Base-by-base conservation (phyloP, 1,140 invertebrate genomes). In the Achatina immaculata region DNA sequence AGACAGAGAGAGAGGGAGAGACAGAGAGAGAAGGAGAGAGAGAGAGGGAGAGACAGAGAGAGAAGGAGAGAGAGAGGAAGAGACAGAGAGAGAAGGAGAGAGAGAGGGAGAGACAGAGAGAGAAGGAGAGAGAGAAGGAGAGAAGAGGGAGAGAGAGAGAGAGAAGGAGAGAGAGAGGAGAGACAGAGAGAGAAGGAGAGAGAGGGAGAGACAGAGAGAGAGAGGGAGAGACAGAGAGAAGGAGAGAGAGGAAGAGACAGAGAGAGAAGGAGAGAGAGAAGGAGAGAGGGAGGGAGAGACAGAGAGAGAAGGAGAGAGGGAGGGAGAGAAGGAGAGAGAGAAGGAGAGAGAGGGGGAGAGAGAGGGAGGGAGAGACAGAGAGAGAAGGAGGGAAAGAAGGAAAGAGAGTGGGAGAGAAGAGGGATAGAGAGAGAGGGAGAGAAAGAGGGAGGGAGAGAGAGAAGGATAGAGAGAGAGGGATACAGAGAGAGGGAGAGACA, bases 21-120 rank as follows among this genome's bases (percentile, higher is more conserved):
- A 62, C 31, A 34, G 55, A 36, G n/a, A 62, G 55, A 62, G 28
- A 62, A 31, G 24, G 48, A 45, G 31, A 38, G 75, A 40, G 75
- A 40, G 48, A 62, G 28, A 40, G 31, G 36, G 48, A 77, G 75
- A 58, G 48, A 58, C 24, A 77, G 45, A 65, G 21, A 65, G 75
- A 77, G 75, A 48, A 34, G 36, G 11, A 72, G 69, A 72, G 11
- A 72, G 19, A 72, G 11, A 72, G 6, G 36, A 16, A 72, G 69
- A 36, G 31, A 72, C 24, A 72, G 24, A 72, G 19, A 72, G 6
- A 34, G 19, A 42, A 6, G 36, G 69, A 72, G 6, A 38, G 69
- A 6, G 31, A 42, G n/a, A 72, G n/a, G 24, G 7, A 48, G 7
- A 48, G 45, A 48, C 19, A 48, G 7, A 48, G 19, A 11, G 19